Percentiles rank a stretch among this genome's conserved stretches.
Conservation (phyloP, 2,888 invertebrate genomes). For the Stenichneumon culpator region DNA sequence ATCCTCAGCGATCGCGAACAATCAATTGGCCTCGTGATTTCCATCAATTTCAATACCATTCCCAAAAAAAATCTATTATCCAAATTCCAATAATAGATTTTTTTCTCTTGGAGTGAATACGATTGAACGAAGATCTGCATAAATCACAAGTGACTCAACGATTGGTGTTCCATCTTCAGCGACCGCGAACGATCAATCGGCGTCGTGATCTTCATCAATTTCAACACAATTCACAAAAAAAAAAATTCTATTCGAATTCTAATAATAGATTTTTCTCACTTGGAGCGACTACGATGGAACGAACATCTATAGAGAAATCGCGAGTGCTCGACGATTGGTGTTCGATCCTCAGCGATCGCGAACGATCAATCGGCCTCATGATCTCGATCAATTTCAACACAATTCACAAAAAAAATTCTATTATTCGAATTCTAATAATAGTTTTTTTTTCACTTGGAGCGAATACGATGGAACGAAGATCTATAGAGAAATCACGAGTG, state of each 20-base stretch:
- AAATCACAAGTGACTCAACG: neutral
- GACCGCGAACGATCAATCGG: constrained; percentile 4
- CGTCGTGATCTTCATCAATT: constrained; percentile 31
- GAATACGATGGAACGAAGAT: neutral
- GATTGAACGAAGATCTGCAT: neutral
- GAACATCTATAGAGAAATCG: neutral
- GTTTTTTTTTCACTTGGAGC: neutral
- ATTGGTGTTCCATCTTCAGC: neutral
- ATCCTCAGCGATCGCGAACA: neutral
- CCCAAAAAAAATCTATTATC: neutral
- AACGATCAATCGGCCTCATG: constrained; percentile 19
- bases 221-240: neutral
- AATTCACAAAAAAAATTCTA: neutral
- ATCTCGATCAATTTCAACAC: constrained; percentile 27
- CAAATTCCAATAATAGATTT: no score
- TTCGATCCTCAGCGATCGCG: neutral
- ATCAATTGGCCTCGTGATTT: constrained; percentile 23
- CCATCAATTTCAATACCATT: constrained; percentile 26
- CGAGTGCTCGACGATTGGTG: constrained; percentile 3
- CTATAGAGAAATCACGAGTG: neutral
- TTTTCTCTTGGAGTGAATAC: neutral
- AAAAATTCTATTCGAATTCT: neutral
- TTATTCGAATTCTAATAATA: neutral
- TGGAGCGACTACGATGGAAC: neutral
- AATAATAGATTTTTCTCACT: neutral